Evolutionary conservation across 23 tunicate species (phyloP).

Genomic region (Halocynthia aurantium): DNA sequence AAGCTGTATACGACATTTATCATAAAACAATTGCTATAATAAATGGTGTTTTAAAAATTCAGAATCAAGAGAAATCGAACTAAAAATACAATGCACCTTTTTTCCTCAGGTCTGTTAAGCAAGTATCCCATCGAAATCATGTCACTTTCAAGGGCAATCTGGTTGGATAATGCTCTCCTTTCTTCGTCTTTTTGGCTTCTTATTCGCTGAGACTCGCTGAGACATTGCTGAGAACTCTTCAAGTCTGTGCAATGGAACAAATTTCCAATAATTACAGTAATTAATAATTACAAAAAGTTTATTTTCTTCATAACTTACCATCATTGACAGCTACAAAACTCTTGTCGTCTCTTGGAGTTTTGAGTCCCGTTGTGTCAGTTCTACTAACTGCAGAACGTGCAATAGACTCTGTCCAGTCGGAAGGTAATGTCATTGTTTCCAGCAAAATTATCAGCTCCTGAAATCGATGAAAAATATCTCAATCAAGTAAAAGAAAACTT

Average conservation of each 20-base stretch:
- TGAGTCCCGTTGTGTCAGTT: conserved; percentile 17
- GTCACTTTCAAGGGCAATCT: conserved; percentile 21
- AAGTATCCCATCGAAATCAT: conserved; percentile 22
- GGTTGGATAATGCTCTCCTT: conserved; percentile 7
- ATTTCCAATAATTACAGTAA: too few relatives aligned
- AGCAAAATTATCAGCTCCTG: conserved; percentile 64
- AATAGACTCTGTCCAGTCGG: conserved; percentile 44
- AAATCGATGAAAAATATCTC: not conserved
- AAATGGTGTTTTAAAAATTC: too few relatives aligned
- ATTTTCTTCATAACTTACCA: too few relatives aligned
- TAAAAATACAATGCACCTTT: not conserved
- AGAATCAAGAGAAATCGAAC: too few relatives aligned
- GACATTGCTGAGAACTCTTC: too few relatives aligned
- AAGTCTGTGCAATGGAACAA: too few relatives aligned
- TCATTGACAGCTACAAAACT: too few relatives aligned
- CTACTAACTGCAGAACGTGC: conserved; percentile 3
- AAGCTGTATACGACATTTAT: too few relatives aligned
- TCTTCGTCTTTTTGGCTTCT: not conserved
- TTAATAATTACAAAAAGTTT: too few relatives aligned
- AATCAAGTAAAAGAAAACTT: too few relatives aligned
- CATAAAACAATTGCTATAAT: too few relatives aligned
- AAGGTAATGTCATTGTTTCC: conserved; percentile 71
- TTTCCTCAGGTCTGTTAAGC: not conserved
- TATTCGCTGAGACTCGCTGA: not conserved
- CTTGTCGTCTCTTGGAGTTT: conserved; percentile 17